Evolutionary conservation across 2,888 invertebrate species (phyloP).

Genomic region (Apantesis nais): DNA sequence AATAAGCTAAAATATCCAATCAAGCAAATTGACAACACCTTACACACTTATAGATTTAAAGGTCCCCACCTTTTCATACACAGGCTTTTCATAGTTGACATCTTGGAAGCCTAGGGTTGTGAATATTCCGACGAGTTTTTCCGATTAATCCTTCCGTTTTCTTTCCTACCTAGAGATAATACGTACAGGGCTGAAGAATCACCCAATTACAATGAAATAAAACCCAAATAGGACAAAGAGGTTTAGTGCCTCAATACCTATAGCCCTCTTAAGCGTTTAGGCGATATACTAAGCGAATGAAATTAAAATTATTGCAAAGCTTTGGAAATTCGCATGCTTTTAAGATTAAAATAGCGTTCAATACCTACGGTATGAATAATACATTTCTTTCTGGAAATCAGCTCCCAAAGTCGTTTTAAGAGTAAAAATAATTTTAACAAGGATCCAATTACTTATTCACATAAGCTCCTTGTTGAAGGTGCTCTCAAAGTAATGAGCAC

Average conservation of each 20-base stretch:
- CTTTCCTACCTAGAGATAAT: background rate
- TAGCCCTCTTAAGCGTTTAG: too few relatives aligned
- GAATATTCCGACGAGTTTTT: background rate
- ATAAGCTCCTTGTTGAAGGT: conserved; percentile 5
- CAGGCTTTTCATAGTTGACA: too few relatives aligned
- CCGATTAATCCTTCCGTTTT: too few relatives aligned
- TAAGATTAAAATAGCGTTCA: background rate
- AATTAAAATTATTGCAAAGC: background rate
- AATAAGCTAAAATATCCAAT: background rate
- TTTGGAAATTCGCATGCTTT: background rate
- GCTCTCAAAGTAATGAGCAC: conserved; percentile 15
- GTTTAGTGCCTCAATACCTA: too few relatives aligned
- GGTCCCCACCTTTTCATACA: too few relatives aligned
- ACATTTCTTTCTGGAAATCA: conserved; percentile 2
- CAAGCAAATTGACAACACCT: background rate
- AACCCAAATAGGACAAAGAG: too few relatives aligned
- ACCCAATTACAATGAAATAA: background rate
- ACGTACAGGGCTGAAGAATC: background rate
- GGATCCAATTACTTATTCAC: conserved; percentile 16
- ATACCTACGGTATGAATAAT: background rate
- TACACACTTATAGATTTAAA: too few relatives aligned
- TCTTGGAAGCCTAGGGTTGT: too few relatives aligned
- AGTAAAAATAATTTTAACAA: background rate
- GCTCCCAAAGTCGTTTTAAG: background rate
- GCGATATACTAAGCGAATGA: too few relatives aligned